A percentile compares a stretch with the other conserved stretches of the same genome.
Conservation (phyloP, 2,797 vertebrate species). For the Oreonectes daqikongensis region DNA sequence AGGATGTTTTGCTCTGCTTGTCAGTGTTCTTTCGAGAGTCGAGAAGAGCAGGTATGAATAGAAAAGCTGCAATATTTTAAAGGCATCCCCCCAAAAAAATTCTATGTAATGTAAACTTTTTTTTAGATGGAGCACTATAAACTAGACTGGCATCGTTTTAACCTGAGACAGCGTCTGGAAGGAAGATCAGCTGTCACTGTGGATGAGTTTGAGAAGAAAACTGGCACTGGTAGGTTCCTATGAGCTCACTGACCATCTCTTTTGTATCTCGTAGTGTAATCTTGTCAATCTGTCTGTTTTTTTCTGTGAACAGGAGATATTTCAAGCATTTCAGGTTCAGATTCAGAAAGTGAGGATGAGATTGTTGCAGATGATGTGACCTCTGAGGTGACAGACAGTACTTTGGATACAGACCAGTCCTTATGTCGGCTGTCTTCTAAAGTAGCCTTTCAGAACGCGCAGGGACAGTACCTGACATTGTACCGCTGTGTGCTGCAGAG, state of each 20-base stretch:
- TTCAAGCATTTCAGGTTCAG: constrained; percentile 95
- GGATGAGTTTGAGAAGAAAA: constrained; percentile 90
- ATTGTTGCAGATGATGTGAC: constrained; percentile 46
- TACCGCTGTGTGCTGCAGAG: constrained; percentile 83
- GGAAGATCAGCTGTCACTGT: constrained; percentile 71
- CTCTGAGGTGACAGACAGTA: constrained; percentile 57
- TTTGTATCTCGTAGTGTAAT: neutral
- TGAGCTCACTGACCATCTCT: neutral
- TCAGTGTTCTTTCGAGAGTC: constrained; percentile 77
- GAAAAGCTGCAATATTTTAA: neutral
- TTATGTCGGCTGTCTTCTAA: constrained; percentile 66
- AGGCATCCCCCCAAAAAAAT: neutral
- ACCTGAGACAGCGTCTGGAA: constrained; percentile 85
- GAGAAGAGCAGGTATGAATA: constrained; percentile 86
- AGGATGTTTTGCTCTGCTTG: constrained; percentile 87
- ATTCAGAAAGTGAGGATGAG: constrained; percentile 75
- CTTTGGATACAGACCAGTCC: constrained; percentile 25
- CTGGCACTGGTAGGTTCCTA: constrained; percentile 74
- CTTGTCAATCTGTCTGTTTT: neutral
- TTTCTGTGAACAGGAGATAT: constrained; percentile 80
- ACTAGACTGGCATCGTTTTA: constrained; percentile 96
- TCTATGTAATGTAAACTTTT: neutral
- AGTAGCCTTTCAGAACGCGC: constrained; percentile 81
- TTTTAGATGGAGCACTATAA: constrained; percentile 91
- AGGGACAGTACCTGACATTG: constrained; percentile 81